Conservation (phyloP, 2,797 vertebrate species). For the Gymnoscopelus microlampas region DNA sequence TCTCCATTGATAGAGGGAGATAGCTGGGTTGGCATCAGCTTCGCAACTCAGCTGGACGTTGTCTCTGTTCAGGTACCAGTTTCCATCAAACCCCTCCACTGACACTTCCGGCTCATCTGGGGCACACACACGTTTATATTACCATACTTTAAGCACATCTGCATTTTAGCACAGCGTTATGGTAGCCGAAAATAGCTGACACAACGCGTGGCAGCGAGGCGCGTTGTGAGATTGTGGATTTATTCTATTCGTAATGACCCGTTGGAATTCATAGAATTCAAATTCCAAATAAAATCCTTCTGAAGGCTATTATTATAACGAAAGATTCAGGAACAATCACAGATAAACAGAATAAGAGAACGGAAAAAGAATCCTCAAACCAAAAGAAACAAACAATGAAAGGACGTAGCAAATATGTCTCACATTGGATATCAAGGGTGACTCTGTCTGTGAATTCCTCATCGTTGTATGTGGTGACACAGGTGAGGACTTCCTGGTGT, state of each 20-base stretch:
- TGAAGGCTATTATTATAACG: too few relatives aligned
- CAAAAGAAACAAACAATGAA: neutral
- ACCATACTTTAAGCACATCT: too few relatives aligned
- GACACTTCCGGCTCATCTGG: constrained; percentile 93
- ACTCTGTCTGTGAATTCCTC: constrained; percentile 89
- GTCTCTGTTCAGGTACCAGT: constrained; percentile 94
- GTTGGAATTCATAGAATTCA: too few relatives aligned
- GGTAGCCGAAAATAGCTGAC: too few relatives aligned
- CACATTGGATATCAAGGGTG: constrained; percentile 93
- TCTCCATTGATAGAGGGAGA: constrained; percentile 93
- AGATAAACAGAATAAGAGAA: too few relatives aligned
- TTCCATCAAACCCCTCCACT: constrained; percentile 95
- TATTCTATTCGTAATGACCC: too few relatives aligned
- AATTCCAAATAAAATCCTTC: too few relatives aligned
- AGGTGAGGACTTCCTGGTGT: constrained; percentile 89
- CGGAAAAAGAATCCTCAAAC: neutral
- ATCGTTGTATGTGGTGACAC: constrained; percentile 91
- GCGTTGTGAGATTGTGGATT: too few relatives aligned
- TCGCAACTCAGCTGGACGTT: constrained; percentile 92
- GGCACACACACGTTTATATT: neutral
- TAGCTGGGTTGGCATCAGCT: constrained; percentile 92
- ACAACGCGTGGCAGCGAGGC: too few relatives aligned
- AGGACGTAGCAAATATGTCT: constrained; percentile 54
- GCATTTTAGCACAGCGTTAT: too few relatives aligned
- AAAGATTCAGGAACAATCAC: too few relatives aligned